Percentiles rank a stretch among this genome's conserved stretches.
phyloP scores from a whole-genome alignment of 2,113 vertebrate species.

The Platichthys flesus region DNA sequence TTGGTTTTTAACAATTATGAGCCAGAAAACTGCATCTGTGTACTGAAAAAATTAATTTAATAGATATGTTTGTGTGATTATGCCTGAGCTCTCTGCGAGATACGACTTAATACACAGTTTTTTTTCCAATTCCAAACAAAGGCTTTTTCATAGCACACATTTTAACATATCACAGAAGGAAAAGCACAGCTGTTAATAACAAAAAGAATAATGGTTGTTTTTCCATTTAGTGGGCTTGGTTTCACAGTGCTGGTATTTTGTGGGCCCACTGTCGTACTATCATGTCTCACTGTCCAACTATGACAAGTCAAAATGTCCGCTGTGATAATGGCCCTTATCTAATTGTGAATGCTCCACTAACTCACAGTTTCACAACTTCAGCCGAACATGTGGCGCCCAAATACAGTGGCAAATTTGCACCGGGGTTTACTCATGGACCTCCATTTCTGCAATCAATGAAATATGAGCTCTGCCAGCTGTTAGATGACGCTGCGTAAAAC shows the following conservation, averaged over 20 bases:
- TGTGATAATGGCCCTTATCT: not conserved
- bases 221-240: not conserved
- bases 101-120: no score
- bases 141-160: no score
- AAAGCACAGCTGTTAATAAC: no score
- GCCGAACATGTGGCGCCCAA: not conserved
- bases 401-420: not conserved
- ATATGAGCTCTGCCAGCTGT: constrained; percentile 26
- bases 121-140: no score
- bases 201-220: not conserved
- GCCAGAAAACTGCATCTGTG: not conserved
- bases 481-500: constrained; percentile 5
- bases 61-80: no score
- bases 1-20: no score
- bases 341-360: not conserved
- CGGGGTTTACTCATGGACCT: constrained; percentile 8
- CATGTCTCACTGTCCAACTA: not conserved
- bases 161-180: no score
- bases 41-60: not conserved
- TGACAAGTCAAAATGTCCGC: not conserved
- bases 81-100: no score
- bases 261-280: not conserved
- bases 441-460: not conserved
- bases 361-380: constrained; percentile 8
- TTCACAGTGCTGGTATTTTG: not conserved